Conservation (phyloP, 2,888 invertebrate species). For the Hypselothyrea guttata region DNA sequence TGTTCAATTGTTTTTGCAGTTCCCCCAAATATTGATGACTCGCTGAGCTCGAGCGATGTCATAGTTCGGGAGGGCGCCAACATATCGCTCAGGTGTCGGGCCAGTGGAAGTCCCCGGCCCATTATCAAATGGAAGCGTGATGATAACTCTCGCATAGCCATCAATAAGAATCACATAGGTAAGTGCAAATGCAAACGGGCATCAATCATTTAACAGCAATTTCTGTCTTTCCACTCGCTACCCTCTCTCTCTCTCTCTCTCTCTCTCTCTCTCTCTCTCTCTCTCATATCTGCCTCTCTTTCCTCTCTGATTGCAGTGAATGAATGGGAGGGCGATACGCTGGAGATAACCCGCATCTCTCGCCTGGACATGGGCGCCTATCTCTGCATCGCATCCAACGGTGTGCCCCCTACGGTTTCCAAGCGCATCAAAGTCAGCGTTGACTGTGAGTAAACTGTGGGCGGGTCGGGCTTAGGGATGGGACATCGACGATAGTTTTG, state of each 20-base stretch:
- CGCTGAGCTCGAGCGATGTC: constrained; percentile 92
- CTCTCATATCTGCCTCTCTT: constrained; percentile 3
- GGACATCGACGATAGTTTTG: too few relatives aligned
- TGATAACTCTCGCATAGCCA: constrained; percentile 92
- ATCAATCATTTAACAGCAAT: constrained; percentile 70
- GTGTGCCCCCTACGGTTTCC: constrained; percentile 95
- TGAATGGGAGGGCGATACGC: constrained; percentile 93
- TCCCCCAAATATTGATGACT: constrained; percentile 95
- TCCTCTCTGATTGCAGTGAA: constrained; percentile 84
- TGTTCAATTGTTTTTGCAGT: constrained; percentile 84
- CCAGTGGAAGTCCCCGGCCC: constrained; percentile 93
- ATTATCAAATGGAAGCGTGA: constrained; percentile 96
- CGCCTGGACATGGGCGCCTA: constrained; percentile 95
- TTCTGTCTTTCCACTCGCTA: too few relatives aligned
- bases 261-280: neutral
- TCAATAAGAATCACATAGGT: constrained; percentile 93
- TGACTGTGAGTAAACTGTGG: constrained; percentile 89
- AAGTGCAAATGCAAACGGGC: constrained; percentile 67
- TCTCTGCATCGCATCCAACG: constrained; percentile 93
- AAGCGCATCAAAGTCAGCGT: constrained; percentile 96
- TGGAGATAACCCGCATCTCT: constrained; percentile 93
- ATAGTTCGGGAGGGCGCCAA: constrained; percentile 95
- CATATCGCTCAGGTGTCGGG: constrained; percentile 93
- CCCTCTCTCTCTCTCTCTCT: neutral
- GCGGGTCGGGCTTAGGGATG: too few relatives aligned